Evolutionary conservation across 2,888 invertebrate genomes (phyloP), one percentile per base, ranked within the genome.

Genomic region (Eudemis profundana): DNA sequence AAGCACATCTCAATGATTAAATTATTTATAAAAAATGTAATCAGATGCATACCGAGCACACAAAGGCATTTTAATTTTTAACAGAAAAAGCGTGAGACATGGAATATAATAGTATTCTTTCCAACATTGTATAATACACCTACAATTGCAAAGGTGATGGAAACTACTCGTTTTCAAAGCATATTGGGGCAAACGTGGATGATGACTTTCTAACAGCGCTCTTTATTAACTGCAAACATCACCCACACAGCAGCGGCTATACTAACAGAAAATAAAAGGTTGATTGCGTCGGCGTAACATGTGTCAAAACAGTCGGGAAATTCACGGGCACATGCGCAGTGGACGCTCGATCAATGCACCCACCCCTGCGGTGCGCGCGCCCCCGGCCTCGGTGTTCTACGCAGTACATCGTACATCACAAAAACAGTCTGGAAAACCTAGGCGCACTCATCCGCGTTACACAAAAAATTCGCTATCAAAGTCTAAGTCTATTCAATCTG

Each of bases 331-430:
- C 91, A 90, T 91, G 92, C 92, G 91, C 91, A 88, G 65, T 85
- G 76, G 75, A 75, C 73, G 74, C 77, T 75, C 89, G 91, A 91
- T 91, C 91, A 89, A 92, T 91, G 91, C 88, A 88, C 82, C 86
- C 88, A 88, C 82, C 86, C 84, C 80, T 74, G 74, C 66, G 67
- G 73, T 87, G 90, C 90, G 90, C 91, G 90, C 91, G 90, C 90
- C 86, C 84, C 74, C 77, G 73, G 79, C 79, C 79, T 74, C 71
- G 74, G 78, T 80, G 78, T 76, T 84, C 89, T 91, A 90, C 91
- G 91, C 90, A 91, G 91, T 90, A 86, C 79, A 78, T 78, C 77
- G 91, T 90, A 86, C 79, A 78, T 78, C 77, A 84, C 81, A 85
- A 85, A 87, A 87, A 89, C 81, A 89, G 83, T 74, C 78, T 76